Conservation (phyloP, 2,888 invertebrate species). For the Smittia aterrima region DNA sequence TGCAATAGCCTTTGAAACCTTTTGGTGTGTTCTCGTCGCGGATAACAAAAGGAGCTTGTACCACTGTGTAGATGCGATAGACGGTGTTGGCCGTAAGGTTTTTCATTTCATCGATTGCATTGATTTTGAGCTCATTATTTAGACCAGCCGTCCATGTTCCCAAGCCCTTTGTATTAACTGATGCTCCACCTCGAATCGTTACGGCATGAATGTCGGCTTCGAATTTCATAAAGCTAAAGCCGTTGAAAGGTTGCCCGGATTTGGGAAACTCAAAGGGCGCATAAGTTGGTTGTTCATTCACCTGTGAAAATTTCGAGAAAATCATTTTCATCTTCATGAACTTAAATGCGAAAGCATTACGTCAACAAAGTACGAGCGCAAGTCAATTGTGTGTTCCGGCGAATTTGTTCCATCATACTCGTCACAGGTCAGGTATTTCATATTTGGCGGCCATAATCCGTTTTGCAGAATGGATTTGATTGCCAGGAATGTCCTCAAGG, state of each 20-base stretch:
- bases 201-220: slow-evolving; percentile 69
- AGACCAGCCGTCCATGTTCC: slow-evolving; percentile 79
- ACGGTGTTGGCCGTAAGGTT: slow-evolving; percentile 78
- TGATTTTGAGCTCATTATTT: slow-evolving; percentile 63
- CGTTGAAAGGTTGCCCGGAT: slow-evolving; percentile 61
- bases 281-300: slow-evolving; percentile 66
- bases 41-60: slow-evolving; percentile 83
- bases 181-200: slow-evolving; percentile 69
- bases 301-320: slow-evolving; percentile 52
- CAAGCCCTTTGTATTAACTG: slow-evolving; percentile 67
- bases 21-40: slow-evolving; percentile 64
- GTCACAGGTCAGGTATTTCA: slow-evolving; percentile 73
- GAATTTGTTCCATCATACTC: slow-evolving; percentile 75
- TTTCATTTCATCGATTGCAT: slow-evolving; percentile 64
- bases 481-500: slow-evolving; percentile 68
- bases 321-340: no score
- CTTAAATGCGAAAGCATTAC: no score
- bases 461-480: slow-evolving; percentile 62
- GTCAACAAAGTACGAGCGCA: slow-evolving; percentile 66
- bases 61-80: slow-evolving; percentile 82
- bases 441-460: slow-evolving; percentile 71
- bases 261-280: slow-evolving; percentile 65
- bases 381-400: slow-evolving; percentile 69
- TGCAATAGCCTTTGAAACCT: slow-evolving; percentile 49
- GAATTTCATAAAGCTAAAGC: slow-evolving; percentile 73